Conservation (phyloP, 2,797 vertebrate species). For the Poeciliopsis turneri region DNA sequence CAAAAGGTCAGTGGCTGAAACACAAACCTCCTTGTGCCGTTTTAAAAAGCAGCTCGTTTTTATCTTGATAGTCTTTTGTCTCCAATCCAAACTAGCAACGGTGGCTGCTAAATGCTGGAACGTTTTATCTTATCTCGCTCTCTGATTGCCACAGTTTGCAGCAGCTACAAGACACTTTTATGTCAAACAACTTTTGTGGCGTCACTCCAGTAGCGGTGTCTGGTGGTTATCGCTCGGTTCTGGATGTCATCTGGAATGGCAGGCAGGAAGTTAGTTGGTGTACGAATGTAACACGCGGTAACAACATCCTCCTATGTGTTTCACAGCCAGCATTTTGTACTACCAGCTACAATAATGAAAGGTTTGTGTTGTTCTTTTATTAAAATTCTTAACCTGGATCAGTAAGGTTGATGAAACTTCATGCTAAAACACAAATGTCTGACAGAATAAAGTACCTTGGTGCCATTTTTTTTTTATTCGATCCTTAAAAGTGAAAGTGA, state of each 20-base stretch:
- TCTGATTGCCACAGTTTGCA: not conserved
- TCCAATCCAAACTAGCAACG: not conserved
- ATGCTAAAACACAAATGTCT: no score
- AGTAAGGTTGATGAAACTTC: no score
- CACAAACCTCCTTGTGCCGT: not conserved
- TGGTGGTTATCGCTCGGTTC: not conserved
- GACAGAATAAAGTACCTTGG: not conserved
- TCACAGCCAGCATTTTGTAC: not conserved
- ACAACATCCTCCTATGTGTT: not conserved
- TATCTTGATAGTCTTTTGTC: not conserved
- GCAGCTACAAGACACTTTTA: not conserved
- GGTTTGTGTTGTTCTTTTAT: not conserved
- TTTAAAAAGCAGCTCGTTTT: not conserved
- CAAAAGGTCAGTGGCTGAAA: not conserved
- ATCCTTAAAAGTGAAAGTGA: not conserved
- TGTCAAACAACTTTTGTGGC: not conserved
- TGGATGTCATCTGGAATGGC: not conserved
- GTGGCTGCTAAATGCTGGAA: not conserved
- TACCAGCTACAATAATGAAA: not conserved
- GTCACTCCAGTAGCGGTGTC: not conserved
- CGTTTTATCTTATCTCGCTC: not conserved
- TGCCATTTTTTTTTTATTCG: not conserved
- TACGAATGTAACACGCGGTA: not conserved
- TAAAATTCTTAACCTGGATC: not conserved
- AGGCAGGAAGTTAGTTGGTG: not conserved